Conservation (phyloP, 2,113 vertebrate species). For the Poeciliopsis prolifica region DNA sequence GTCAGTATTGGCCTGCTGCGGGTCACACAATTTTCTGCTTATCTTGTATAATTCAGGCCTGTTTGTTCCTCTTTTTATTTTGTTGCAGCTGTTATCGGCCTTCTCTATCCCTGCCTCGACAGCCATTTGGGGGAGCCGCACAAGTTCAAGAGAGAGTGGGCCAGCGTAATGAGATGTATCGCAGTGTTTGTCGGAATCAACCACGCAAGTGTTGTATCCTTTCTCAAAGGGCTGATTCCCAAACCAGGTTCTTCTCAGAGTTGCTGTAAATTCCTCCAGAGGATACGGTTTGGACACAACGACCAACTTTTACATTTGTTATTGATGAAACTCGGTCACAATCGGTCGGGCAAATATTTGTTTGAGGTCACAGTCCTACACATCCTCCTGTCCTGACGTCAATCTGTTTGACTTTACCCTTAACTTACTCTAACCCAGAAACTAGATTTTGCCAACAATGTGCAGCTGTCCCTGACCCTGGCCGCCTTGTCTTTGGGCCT, state of each 20-base stretch:
- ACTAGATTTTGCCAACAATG: constrained; percentile 96
- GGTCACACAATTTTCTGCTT: constrained; percentile 42
- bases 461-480: constrained; percentile 94
- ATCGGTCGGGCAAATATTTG: constrained; percentile 46
- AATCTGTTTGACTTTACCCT: constrained; percentile 43
- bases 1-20: constrained; percentile 6
- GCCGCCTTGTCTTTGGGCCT: constrained; percentile 94
- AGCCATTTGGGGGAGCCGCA: constrained; percentile 94
- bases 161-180: constrained; percentile 97
- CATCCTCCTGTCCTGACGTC: neutral
- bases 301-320: neutral
- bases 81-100: constrained; percentile 89
- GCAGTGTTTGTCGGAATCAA: constrained; percentile 99
- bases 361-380: neutral
- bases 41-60: constrained; percentile 37
- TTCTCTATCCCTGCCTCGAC: constrained; percentile 98
- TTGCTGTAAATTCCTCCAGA: neutral
- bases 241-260: neutral
- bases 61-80: constrained; percentile 28
- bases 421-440: constrained; percentile 82
- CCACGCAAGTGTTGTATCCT: constrained; percentile 99
- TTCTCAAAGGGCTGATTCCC: constrained; percentile 6
- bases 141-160: constrained; percentile 98
- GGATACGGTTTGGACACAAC: neutral
- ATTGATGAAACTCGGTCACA: neutral